These are phyloP conservation scores for Hypothenemus hampei DNA, from an alignment of 1,140 invertebrate genomes.

Conservation along the genomic window DNA sequence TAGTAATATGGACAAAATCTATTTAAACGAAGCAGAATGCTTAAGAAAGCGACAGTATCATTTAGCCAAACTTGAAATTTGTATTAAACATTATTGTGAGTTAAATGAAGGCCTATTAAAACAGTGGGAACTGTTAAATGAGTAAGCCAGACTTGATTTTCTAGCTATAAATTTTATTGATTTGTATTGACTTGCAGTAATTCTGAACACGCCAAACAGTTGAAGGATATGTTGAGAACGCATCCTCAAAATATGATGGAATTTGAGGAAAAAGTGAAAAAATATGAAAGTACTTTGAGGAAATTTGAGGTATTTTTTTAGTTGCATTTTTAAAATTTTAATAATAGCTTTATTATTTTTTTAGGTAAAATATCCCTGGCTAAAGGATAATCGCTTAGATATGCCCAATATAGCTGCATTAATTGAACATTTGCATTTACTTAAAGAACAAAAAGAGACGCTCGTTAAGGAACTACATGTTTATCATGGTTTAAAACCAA, in stretches of 20 bases:
- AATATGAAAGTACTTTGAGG: constrained; percentile 36
- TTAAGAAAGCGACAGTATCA: constrained; percentile 31
- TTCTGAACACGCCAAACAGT: constrained; percentile 15
- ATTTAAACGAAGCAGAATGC: constrained; percentile 25
- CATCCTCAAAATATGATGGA: constrained; percentile 21
- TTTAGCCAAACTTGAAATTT: constrained; percentile 31
- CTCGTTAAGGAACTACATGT: constrained; percentile 31
- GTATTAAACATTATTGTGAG: constrained; percentile 32
- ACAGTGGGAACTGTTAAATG: constrained; percentile 26
- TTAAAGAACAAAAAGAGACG: constrained; percentile 32
- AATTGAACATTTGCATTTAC: constrained; percentile 27
- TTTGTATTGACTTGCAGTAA: constrained; percentile 19
- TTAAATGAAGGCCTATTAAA: constrained; percentile 31
- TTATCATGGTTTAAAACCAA: constrained; percentile 36
- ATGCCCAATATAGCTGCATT: constrained; percentile 33
- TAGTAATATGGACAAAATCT: constrained; percentile 8
- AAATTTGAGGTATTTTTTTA: constrained; percentile 35
- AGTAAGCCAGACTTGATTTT: constrained; percentile 21
- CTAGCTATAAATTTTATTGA: background rate
- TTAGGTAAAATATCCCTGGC: constrained; percentile 40
- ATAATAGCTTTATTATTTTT: constrained; percentile 11
- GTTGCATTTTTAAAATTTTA: background rate
- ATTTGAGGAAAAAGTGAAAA: constrained; percentile 36
- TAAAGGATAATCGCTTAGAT: constrained; percentile 34
- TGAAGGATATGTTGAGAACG: constrained; percentile 13